Percentiles rank a stretch among this genome's conserved stretches.
Evolutionary conservation across 2,888 invertebrate genomes (phyloP).

Genomic region (Drosophila neotestacea): DNA sequence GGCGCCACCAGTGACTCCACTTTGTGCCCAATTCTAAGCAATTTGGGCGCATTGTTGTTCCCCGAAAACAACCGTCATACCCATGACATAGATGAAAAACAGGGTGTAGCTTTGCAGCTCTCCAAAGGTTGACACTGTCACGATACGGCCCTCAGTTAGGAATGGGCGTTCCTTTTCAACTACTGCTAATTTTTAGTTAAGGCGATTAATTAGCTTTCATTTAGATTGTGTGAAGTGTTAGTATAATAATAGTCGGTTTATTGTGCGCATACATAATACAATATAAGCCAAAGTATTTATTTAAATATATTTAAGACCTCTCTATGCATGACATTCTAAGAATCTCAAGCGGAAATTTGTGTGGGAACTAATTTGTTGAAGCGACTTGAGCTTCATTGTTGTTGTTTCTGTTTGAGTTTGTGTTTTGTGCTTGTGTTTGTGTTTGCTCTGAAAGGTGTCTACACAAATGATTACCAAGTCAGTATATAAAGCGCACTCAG

Average conservation of each 20-base stretch:
- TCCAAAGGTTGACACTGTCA: constrained; percentile 34
- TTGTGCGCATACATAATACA: constrained; percentile 21
- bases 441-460: constrained; percentile 50
- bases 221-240: constrained; percentile 36
- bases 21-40: constrained; percentile 67
- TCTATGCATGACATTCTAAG: constrained; percentile 54
- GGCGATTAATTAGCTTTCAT: constrained; percentile 60
- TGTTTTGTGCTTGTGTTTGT: constrained; percentile 11
- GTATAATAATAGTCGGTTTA: constrained; percentile 40
- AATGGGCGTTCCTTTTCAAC: constrained; percentile 27
- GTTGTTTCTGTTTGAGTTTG: constrained; percentile 9
- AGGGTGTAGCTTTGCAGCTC: constrained; percentile 26
- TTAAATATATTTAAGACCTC: constrained; percentile 70
- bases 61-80: constrained; percentile 45
- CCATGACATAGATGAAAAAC: constrained; percentile 30
- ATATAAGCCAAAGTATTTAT: constrained; percentile 57
- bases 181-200: constrained; percentile 48
- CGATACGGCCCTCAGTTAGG: constrained; percentile 18
- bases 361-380: constrained; percentile 60
- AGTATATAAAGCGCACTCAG: constrained; percentile 48
- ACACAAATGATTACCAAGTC: constrained; percentile 55
- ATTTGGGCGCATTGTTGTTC: constrained; percentile 55
- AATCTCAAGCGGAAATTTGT: constrained; percentile 64
- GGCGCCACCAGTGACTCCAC: constrained; percentile 57
- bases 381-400: constrained; percentile 24